These are phyloP conservation scores for Thunnus thynnus DNA, from an alignment of 2,113 vertebrate genomes.

Conservation along the genomic window DNA sequence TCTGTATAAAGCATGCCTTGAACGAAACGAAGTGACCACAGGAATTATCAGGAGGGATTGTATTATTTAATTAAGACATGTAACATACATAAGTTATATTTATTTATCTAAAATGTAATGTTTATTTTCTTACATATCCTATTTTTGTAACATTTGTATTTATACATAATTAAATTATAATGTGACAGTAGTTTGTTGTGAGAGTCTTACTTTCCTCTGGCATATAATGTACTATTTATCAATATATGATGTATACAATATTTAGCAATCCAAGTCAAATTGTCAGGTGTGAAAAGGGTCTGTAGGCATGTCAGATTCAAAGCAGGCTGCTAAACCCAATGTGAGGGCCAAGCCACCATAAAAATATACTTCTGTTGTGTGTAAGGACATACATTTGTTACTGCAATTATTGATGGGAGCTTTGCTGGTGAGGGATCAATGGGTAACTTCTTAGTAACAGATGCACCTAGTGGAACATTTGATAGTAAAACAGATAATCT, in stretches of 20 bases:
- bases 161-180: slow-evolving; percentile 62
- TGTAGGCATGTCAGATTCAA: too few species aligned
- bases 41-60: background rate
- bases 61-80: background rate
- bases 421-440: too few species aligned
- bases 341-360: too few species aligned
- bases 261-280: background rate
- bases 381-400: too few species aligned
- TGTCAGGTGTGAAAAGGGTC: too few species aligned
- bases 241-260: background rate
- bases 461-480: slow-evolving; percentile 4
- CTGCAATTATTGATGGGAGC: too few species aligned
- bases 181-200: background rate
- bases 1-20: rapidly evolving
- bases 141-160: slow-evolving; percentile 30
- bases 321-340: too few species aligned
- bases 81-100: slow-evolving; percentile 7
- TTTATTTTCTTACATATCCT: slow-evolving; percentile 39
- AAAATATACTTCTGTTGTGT: too few species aligned
- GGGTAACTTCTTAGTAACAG: too few species aligned
- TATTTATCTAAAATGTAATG: too few species aligned
- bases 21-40: background rate
- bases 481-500: background rate
- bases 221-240: too few species aligned
- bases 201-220: background rate